These are phyloP conservation scores for Athene cunicularia DNA, from an alignment of 2,113 vertebrate genomes.

Conservation along the genomic window DNA sequence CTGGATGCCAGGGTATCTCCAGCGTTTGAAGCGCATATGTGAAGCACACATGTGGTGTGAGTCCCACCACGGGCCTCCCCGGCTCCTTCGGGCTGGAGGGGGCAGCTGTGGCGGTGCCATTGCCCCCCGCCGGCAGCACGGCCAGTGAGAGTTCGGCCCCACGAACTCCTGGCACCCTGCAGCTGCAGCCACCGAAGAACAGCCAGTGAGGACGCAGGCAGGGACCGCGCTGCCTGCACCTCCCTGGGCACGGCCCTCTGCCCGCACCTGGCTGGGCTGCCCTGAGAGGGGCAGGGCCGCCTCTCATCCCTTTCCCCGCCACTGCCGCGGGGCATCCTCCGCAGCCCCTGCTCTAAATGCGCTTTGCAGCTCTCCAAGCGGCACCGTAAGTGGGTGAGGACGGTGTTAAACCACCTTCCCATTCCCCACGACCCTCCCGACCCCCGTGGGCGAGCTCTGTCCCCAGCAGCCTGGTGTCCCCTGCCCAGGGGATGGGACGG, in stretches of 20 bases:
- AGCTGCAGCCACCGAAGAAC: not conserved
- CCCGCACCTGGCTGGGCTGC: not conserved
- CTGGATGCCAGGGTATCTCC: not conserved
- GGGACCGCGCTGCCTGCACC: not conserved
- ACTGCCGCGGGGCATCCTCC: not conserved
- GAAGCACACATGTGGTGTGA: not conserved
- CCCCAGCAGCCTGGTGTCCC: not conserved
- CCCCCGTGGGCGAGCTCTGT: fast-evolving
- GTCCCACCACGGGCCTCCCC: not conserved
- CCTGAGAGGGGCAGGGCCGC: not conserved
- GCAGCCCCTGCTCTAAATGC: not conserved
- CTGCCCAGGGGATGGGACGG: fast-evolving
- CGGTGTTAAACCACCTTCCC: not conserved
- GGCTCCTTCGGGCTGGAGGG: not conserved
- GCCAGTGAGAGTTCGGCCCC: not conserved
- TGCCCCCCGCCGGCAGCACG: not conserved
- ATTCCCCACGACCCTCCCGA: fast-evolving
- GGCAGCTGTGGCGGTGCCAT: not conserved
- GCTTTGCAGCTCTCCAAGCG: not conserved
- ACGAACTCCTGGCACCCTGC: not conserved
- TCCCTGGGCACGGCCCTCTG: fast-evolving
- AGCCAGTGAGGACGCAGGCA: not conserved
- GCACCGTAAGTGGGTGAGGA: not conserved
- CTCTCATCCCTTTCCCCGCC: not conserved
- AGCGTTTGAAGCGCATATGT: not conserved